Conservation (phyloP, 2,113 vertebrate genomes). For the Hippolais icterina region DNA sequence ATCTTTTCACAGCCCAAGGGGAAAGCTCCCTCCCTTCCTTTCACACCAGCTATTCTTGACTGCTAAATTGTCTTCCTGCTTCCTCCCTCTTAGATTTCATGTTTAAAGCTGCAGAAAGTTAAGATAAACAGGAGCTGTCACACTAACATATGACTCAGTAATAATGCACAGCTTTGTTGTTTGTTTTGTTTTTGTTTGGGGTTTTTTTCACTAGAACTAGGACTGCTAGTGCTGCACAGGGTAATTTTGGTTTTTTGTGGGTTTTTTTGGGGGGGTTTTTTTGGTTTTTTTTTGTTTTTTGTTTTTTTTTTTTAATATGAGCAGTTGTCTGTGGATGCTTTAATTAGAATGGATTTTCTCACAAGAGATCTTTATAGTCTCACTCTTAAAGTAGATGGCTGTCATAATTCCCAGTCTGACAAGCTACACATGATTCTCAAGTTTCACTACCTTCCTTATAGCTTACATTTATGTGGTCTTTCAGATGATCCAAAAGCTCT, state of each 20-base stretch:
- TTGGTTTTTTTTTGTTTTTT: no score
- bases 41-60: constrained; percentile 65
- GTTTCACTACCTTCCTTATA: neutral
- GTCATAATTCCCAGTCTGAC: constrained; percentile 24
- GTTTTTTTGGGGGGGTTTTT: no score
- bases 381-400: neutral
- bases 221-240: neutral
- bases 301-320: neutral
- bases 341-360: constrained; percentile 17
- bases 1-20: constrained; percentile 37
- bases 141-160: constrained; percentile 33
- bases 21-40: constrained; percentile 55
- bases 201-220: neutral
- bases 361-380: neutral
- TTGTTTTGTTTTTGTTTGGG: neutral
- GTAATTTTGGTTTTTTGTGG: neutral
- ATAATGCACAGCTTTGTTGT: neutral
- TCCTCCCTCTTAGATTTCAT: constrained; percentile 48
- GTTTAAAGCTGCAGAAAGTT: constrained; percentile 44
- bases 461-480: neutral
- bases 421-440: neutral
- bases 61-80: constrained; percentile 48
- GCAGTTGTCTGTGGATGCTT: neutral
- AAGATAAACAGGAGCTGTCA: constrained; percentile 57
- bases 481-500: neutral